Evolutionary conservation across 92 coral and sea anemone species (phyloP).

Genomic region (Phenganax subtilis): DNA sequence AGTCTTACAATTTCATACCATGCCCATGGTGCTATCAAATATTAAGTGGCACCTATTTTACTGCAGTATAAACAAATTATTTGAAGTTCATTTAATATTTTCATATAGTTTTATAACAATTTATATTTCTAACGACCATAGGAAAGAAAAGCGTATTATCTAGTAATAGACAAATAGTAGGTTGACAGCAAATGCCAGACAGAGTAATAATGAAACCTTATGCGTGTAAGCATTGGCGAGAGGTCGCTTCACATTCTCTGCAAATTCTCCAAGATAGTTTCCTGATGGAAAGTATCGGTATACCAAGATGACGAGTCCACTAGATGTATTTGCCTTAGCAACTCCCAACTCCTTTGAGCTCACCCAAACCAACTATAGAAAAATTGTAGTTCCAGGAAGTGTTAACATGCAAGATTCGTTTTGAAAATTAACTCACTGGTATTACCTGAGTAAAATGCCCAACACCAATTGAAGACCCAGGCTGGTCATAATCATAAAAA

Average conservation of each 20-base stretch:
- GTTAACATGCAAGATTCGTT: conserved; percentile 3
- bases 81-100: too few relatives aligned
- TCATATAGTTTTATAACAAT: too few relatives aligned
- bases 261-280: conserved; percentile 34
- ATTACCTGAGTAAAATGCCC: conserved; percentile 48
- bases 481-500: conserved; percentile 36
- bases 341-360: conserved; percentile 43
- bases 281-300: conserved; percentile 44
- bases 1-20: too few relatives aligned
- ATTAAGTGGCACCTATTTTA: too few relatives aligned
- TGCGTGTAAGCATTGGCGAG: background rate
- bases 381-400: background rate
- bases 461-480: conserved; percentile 38
- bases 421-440: too few relatives aligned
- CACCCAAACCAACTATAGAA: conserved; percentile 42
- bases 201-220: background rate
- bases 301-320: conserved; percentile 37
- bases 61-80: too few relatives aligned
- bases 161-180: background rate
- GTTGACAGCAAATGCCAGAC: background rate
- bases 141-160: background rate
- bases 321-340: conserved; percentile 27
- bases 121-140: too few relatives aligned
- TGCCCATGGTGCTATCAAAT: too few relatives aligned
- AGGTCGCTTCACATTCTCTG: conserved; percentile 37